A percentile compares a stretch with the other conserved stretches of the same genome.
Conservation (phyloP, 2,888 invertebrate species). For the Apodemia duryi region DNA sequence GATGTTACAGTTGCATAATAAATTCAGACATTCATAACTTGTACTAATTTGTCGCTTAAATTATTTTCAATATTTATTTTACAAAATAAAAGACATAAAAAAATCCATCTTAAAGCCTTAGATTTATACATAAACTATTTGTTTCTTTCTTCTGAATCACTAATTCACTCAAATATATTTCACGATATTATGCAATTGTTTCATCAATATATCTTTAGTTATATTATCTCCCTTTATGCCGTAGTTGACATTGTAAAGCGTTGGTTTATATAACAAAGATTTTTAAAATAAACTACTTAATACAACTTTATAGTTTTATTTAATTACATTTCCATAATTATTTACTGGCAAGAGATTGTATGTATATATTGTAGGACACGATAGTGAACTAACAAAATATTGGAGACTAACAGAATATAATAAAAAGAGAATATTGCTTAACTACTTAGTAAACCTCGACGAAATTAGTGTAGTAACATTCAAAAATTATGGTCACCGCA, state of each 20-base stretch:
- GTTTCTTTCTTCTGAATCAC: background rate
- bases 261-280: slow-evolving; percentile 78
- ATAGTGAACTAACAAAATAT: too few species aligned
- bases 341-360: too few species aligned
- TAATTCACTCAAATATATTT: background rate
- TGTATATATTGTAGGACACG: too few species aligned
- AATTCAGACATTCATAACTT: background rate
- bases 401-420: too few species aligned
- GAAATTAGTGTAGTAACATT: too few species aligned
- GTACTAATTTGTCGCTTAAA: background rate
- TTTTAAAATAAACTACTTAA: slow-evolving; percentile 77
- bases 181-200: slow-evolving; percentile 24
- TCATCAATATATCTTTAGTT: slow-evolving; percentile 25
- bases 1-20: slow-evolving; percentile 3
- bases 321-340: slow-evolving; percentile 3
- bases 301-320: slow-evolving; percentile 59
- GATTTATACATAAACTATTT: background rate
- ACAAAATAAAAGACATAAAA: too few species aligned
- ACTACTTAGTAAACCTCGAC: too few species aligned
- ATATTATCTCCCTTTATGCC: slow-evolving; percentile 46
- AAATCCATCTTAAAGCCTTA: too few species aligned
- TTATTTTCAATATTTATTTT: too few species aligned
- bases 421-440: too few species aligned
- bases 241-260: slow-evolving; percentile 70
- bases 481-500: too few species aligned